phyloP scores from a whole-genome alignment of 2,888 invertebrate species.

The Yponomeuta plumbellus region DNA sequence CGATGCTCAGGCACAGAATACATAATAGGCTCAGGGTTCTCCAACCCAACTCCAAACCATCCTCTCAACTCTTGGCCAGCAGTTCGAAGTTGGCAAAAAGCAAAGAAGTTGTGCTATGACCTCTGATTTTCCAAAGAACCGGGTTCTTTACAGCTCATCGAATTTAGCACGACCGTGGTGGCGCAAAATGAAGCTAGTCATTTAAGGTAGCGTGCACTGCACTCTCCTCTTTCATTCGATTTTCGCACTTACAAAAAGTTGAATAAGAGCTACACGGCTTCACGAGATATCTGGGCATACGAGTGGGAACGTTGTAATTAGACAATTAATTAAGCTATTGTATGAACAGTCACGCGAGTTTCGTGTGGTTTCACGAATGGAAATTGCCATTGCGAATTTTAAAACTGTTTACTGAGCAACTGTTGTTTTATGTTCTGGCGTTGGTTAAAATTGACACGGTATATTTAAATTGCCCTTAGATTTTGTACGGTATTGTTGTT shows the following conservation, averaged over 20 bases:
- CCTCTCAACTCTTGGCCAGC: no score
- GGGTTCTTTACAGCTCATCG: neutral
- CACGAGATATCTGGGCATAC: neutral
- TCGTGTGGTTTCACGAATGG: neutral
- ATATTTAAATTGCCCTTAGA: no score
- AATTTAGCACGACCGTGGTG: neutral
- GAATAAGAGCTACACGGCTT: neutral
- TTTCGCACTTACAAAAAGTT: neutral
- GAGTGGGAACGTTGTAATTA: slow-evolving; percentile 2
- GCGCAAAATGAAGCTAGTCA: neutral
- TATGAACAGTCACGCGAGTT: neutral
- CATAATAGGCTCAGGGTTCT: no score
- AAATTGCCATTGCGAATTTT: neutral
- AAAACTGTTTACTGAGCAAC: neutral
- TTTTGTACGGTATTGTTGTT: no score
- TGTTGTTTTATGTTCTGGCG: neutral
- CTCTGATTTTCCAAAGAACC: neutral
- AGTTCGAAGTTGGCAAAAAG: no score
- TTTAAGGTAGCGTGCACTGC: neutral
- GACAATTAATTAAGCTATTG: slow-evolving; percentile 4
- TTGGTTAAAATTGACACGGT: no score
- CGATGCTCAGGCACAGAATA: no score
- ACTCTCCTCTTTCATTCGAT: neutral
- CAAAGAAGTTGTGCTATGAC: neutral
- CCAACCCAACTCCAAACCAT: no score